phyloP scores from a whole-genome alignment of 2,113 vertebrate species.

The Malurus melanocephalus region DNA sequence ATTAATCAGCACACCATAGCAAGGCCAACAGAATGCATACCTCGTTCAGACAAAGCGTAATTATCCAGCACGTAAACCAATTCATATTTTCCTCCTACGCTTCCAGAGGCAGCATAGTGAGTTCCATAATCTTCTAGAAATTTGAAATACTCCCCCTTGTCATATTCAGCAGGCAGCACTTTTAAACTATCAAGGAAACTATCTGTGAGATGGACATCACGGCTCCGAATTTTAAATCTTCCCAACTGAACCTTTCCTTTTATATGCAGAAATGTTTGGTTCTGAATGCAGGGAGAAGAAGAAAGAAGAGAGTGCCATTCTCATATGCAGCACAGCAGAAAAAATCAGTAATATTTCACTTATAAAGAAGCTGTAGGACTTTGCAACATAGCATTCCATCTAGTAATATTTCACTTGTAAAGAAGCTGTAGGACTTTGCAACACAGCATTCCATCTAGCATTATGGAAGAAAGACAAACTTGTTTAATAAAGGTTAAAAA shows the following conservation, averaged over 20 bases:
- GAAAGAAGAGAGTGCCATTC: constrained; percentile 30
- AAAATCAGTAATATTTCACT: neutral
- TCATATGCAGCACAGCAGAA: neutral
- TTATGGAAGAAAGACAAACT: neutral
- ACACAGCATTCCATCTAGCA: fast-evolving
- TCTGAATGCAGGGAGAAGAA: constrained; percentile 34
- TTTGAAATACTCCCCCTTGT: constrained; percentile 86
- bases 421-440: neutral
- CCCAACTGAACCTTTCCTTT: constrained; percentile 82
- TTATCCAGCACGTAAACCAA: constrained; percentile 85
- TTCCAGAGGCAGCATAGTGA: constrained; percentile 84
- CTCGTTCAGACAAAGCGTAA: constrained; percentile 46
- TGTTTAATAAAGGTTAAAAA: neutral
- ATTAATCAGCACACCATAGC: neutral
- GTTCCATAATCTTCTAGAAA: constrained; percentile 92
- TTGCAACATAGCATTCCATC: neutral
- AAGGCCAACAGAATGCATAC: constrained; percentile 64
- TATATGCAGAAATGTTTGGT: constrained; percentile 72
- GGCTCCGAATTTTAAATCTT: constrained; percentile 80
- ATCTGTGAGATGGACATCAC: constrained; percentile 63
- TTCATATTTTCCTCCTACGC: constrained; percentile 85
- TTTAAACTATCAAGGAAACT: constrained; percentile 78
- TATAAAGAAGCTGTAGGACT: neutral
- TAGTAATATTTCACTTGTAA: neutral
- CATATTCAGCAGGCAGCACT: constrained; percentile 79